Evolutionary conservation across 2,797 vertebrate genomes (phyloP).

Genomic region (Moxostoma hubbsi): DNA sequence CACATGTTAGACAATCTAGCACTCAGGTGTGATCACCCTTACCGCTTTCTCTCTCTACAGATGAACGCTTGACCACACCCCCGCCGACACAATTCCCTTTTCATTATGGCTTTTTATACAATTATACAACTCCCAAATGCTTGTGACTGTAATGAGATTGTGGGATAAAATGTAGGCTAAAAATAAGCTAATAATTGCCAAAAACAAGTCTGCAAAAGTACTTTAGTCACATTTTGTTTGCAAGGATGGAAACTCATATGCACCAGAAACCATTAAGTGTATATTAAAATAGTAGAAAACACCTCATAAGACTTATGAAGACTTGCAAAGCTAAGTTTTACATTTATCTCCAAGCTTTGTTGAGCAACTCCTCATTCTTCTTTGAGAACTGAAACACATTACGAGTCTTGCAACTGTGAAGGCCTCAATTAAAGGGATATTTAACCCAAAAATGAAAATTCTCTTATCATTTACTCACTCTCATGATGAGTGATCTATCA

Average conservation of each 20-base stretch:
- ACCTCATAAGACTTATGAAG: slow-evolving; percentile 60
- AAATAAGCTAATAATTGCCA: slow-evolving; percentile 31
- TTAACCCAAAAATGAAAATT: too few species aligned
- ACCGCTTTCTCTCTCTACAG: too few species aligned
- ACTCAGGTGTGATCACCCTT: too few species aligned
- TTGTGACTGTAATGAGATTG: slow-evolving; percentile 43
- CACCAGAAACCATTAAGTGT: slow-evolving; percentile 65
- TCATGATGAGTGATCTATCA: too few species aligned
- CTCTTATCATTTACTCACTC: too few species aligned
- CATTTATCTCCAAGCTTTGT: slow-evolving; percentile 57
- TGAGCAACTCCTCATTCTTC: slow-evolving; percentile 52
- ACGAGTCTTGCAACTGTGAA: slow-evolving; percentile 15
- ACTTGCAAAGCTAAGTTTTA: slow-evolving; percentile 53
- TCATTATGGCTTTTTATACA: slow-evolving; percentile 19
- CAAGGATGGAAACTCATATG: slow-evolving; percentile 59
- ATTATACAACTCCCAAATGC: slow-evolving; percentile 27
- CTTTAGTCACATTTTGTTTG: slow-evolving; percentile 9
- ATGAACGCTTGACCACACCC: too few species aligned
- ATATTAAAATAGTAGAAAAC: slow-evolving; percentile 66
- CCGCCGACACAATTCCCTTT: neutral
- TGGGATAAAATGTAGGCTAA: slow-evolving; percentile 37
- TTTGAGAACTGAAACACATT: slow-evolving; percentile 45
- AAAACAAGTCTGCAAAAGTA: slow-evolving; percentile 30
- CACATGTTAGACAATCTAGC: too few species aligned
- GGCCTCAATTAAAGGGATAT: too few species aligned